A percentile compares a stretch with the other conserved stretches of the same genome.
Evolutionary conservation across 2,888 invertebrate genomes (phyloP).

Genomic region (Polia nebulosa): DNA sequence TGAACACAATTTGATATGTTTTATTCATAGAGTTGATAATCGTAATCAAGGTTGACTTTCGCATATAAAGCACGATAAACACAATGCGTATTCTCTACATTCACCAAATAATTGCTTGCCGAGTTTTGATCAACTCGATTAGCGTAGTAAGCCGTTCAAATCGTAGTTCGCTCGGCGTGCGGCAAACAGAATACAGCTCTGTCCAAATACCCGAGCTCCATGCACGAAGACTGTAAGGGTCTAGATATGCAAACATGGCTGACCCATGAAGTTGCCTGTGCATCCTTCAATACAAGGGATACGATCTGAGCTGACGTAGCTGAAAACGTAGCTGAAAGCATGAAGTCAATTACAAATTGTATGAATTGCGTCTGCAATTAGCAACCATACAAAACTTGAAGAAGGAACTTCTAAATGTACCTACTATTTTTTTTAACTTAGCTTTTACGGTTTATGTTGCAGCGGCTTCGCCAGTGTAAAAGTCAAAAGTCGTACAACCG

Average conservation of each 20-base stretch:
- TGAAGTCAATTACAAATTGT: no score
- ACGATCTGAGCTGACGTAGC: background rate
- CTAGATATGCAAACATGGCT: slow-evolving; percentile 21
- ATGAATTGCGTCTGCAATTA: background rate
- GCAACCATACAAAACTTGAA: background rate
- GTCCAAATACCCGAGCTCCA: background rate
- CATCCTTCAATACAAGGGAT: slow-evolving; percentile 12
- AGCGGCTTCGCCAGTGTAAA: background rate
- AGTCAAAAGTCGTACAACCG: background rate
- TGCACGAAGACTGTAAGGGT: slow-evolving; percentile 6
- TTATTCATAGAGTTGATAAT: no score
- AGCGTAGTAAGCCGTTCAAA: background rate
- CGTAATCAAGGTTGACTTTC: no score
- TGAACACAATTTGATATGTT: no score
- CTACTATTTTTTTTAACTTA: background rate
- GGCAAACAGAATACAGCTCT: background rate
- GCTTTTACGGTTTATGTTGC: background rate
- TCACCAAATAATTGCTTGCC: background rate
- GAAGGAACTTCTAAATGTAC: background rate
- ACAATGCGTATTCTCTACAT: background rate
- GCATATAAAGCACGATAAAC: no score
- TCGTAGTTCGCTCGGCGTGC: background rate
- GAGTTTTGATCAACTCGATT: background rate
- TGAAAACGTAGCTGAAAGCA: background rate
- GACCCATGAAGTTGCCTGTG: slow-evolving; percentile 6